These are phyloP conservation scores for Dreissena rostriformis DNA, from an alignment of 1,140 invertebrate genomes.

Conservation along the genomic window DNA sequence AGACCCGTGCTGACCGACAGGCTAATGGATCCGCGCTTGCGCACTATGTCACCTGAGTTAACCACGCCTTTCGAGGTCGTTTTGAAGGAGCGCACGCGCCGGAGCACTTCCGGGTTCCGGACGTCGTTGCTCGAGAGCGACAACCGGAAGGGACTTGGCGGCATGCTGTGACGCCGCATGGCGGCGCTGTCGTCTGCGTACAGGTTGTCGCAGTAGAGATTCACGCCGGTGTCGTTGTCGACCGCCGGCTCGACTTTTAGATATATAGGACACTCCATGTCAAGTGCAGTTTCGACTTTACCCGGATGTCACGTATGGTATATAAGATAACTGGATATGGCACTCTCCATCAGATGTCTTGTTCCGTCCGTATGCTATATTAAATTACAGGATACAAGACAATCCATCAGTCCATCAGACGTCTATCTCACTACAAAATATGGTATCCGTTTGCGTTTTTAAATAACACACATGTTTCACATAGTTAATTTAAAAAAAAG, in stretches of 20 bases:
- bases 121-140: slow-evolving; percentile 51
- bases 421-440: too few relatives aligned
- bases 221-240: background rate
- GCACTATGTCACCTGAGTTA: slow-evolving; percentile 94
- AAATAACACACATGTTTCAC: too few relatives aligned
- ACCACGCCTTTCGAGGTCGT: slow-evolving; percentile 92
- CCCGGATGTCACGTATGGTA: too few relatives aligned
- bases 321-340: too few relatives aligned
- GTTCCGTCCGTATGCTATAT: too few relatives aligned
- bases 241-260: slow-evolving; percentile 32
- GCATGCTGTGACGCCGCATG: slow-evolving; percentile 54
- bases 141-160: slow-evolving; percentile 44
- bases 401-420: too few relatives aligned
- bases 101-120: slow-evolving; percentile 34
- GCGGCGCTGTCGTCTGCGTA: slow-evolving; percentile 34
- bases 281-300: too few relatives aligned
- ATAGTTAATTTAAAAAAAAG: too few relatives aligned
- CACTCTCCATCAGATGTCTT: background rate
- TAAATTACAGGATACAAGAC: too few relatives aligned
- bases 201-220: slow-evolving; percentile 29
- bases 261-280: slow-evolving; percentile 41
- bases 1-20: slow-evolving; percentile 58
- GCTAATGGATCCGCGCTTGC: slow-evolving; percentile 86
- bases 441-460: too few relatives aligned
- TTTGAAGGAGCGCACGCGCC: slow-evolving; percentile 92